Percentiles rank a stretch among this genome's conserved stretches.
phyloP scores from a whole-genome alignment of 2,888 invertebrate genomes.

The Alentia gelatinosa region DNA sequence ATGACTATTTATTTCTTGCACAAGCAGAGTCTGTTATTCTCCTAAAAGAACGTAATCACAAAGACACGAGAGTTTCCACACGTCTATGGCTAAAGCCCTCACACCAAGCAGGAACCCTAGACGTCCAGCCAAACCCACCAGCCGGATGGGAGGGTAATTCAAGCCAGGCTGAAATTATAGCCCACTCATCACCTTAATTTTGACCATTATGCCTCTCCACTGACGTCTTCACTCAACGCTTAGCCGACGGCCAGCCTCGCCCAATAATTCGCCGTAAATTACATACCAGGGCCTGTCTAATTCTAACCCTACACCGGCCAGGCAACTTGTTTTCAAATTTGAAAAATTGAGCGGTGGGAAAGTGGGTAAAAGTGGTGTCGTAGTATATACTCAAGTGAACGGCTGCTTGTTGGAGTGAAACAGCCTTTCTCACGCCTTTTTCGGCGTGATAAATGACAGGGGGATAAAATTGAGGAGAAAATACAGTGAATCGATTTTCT shows the following conservation, averaged over 20 bases:
- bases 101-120: background rate
- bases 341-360: conserved; percentile 48
- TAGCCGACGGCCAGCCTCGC: background rate
- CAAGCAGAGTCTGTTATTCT: no score
- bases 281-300: background rate
- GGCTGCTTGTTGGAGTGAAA: background rate
- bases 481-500: conserved; percentile 33
- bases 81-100: background rate
- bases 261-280: conserved; percentile 30
- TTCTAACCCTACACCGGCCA: background rate
- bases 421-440: conserved; percentile 41
- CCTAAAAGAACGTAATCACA: background rate
- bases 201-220: conserved; percentile 39
- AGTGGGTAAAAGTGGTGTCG: background rate
- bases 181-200: conserved; percentile 50
- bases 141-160: conserved; percentile 22
- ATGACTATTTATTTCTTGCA: background rate
- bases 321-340: conserved; percentile 47
- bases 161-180: conserved; percentile 29
- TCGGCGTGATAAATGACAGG: background rate
- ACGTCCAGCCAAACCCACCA: background rate
- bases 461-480: conserved; percentile 9
- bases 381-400: background rate
- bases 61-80: background rate
- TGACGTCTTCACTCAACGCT: conserved; percentile 47